Conservation (phyloP, 2,113 vertebrate genomes). For the Fregata magnificens region DNA sequence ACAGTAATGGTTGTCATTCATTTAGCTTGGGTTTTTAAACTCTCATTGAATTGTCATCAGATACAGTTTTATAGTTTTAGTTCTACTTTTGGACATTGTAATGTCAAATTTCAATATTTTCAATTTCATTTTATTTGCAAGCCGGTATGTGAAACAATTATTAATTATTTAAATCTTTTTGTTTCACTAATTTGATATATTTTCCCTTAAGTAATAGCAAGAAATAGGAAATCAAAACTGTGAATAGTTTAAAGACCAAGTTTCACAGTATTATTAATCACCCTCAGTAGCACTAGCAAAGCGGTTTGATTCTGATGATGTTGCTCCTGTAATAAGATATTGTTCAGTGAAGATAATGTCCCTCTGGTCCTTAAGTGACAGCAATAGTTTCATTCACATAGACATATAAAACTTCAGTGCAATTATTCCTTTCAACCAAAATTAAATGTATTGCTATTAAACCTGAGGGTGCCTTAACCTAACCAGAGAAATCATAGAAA, state of each 20-base stretch:
- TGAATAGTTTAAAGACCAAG: not conserved
- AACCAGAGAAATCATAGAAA: not conserved
- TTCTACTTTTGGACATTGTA: not conserved
- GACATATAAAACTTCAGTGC: not conserved
- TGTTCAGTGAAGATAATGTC: not conserved
- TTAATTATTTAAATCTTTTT: not conserved
- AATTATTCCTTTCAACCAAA: not conserved
- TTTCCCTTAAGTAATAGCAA: not conserved
- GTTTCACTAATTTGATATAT: not conserved
- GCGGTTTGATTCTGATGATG: not conserved
- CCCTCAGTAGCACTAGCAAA: not conserved
- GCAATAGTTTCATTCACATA: not conserved
- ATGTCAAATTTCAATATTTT: not conserved
- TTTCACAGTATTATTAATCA: not conserved
- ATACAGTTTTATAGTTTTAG: not conserved
- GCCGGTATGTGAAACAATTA: not conserved
- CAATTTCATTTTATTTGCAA: not conserved
- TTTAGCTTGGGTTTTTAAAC: not conserved
- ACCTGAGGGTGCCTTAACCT: not conserved
- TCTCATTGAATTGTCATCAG: not conserved
- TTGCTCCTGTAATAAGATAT: not conserved
- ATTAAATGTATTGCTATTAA: not conserved
- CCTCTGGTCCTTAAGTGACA: not conserved
- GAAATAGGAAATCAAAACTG: not conserved
- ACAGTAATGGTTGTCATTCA: constrained; percentile 49